Base-by-base conservation (phyloP, 1,140 invertebrate species). In the Nasonia vitripennis region DNA sequence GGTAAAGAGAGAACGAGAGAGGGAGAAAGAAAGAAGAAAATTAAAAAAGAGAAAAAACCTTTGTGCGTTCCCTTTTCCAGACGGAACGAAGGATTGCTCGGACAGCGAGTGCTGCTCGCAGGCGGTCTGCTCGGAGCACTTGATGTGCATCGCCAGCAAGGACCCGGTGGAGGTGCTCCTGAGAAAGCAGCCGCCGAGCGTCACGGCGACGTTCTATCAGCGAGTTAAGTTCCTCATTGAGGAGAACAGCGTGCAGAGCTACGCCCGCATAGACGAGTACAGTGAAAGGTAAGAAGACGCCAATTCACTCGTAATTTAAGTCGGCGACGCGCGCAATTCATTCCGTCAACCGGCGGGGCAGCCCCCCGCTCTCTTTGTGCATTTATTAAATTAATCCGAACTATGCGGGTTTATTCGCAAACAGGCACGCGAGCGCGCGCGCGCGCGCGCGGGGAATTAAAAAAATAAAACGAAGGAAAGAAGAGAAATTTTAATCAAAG, bases 141-240 rank as follows among this genome's bases (percentile, higher is more conserved):
- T 98, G 85, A 98, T 99, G 96, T 99, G 98, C 93, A 95, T 98
- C 86, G 96, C 97, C 2, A 98, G 98, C 87, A 98, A 98, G 89
- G 98, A 99, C 93, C 98, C 98, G 0, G 97, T 98, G 5, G 98
- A 98, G 92, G 98, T 99, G 5, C 94, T 99, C 0, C 95, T 99
- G 0, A 94, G 98, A 51, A 99, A 99, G 94, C 98, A 99, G 90
- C 98, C 98, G 2, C 98, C 98, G 12, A 97, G 98, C 67, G 97
- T 99, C 55, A 99, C 98, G 2, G 98, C 98, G 9, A 98, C 98
- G 1, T 99, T 99, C 93, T 99, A 99, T 91, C 98, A 99, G 92
- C 95, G 98, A 70, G 98, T 99, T 91, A 98, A 98, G 91, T 99
- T 99, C 94, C 95, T 99, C 81, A 98, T 99, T 84, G 98, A 99